These are phyloP conservation scores for Cosmopolites sordidus DNA, from an alignment of 2,888 invertebrate species.

Conservation along the genomic window DNA sequence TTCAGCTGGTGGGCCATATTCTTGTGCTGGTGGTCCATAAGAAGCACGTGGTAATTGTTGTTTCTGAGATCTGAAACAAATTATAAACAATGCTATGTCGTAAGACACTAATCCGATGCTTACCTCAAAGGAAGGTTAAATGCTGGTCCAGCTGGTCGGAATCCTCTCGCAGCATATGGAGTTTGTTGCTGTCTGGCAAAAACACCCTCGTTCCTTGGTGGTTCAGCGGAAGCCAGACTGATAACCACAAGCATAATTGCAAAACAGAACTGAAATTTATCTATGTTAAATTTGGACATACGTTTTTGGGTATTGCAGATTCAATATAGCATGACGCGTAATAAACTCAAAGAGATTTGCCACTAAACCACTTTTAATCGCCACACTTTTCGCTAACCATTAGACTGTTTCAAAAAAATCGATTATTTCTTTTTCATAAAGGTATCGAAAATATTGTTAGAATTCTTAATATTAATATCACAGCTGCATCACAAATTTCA, in stretches of 20 bases:
- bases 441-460: too few species aligned
- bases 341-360: too few species aligned
- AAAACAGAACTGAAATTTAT: slow-evolving; percentile 43
- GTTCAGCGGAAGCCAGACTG: slow-evolving; percentile 48
- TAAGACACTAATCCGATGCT: neutral
- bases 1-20: slow-evolving; percentile 38
- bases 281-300: too few species aligned
- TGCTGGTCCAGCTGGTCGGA: slow-evolving; percentile 48
- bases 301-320: too few species aligned
- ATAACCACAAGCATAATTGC: slow-evolving; percentile 44
- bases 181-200: slow-evolving; percentile 34
- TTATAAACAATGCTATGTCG: too few species aligned
- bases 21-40: slow-evolving; percentile 36
- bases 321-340: too few species aligned
- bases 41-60: slow-evolving; percentile 23
- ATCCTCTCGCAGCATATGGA: slow-evolving; percentile 49
- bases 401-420: too few species aligned
- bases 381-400: too few species aligned
- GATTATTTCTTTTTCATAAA: too few species aligned
- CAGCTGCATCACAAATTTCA: too few species aligned
- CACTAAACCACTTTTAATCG: too few species aligned
- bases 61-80: slow-evolving; percentile 16
- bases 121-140: slow-evolving; percentile 45
- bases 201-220: slow-evolving; percentile 44
- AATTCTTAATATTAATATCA: too few species aligned